Conservation (phyloP, 2,797 vertebrate genomes). For the Hylomyscus alleni region DNA sequence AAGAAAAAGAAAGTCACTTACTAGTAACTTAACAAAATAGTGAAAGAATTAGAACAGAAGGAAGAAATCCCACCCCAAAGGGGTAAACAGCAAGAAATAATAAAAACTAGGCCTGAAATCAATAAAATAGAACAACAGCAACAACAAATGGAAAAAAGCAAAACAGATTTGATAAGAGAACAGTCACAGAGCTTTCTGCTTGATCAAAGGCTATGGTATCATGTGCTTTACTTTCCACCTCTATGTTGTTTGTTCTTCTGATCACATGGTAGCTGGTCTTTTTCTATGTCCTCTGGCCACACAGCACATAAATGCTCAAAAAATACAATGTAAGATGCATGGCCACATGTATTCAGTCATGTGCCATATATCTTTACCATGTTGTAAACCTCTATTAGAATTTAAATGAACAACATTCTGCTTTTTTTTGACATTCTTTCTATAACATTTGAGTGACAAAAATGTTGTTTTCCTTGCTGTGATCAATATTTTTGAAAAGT, state of each 20-base stretch:
- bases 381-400: neutral
- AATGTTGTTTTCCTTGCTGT: neutral
- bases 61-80: neutral
- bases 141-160: neutral
- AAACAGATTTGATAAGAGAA: neutral
- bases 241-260: neutral
- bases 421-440: neutral
- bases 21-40: neutral
- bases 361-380: neutral
- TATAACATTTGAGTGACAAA: neutral
- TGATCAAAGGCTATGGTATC: neutral
- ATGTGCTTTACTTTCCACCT: accelerated
- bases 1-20: neutral
- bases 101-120: neutral
- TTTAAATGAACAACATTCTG: neutral
- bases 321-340: slow-evolving; percentile 15
- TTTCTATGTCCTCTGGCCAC: neutral
- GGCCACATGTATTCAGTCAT: neutral
- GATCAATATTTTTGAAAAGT: neutral
- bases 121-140: neutral
- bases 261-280: neutral
- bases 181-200: neutral
- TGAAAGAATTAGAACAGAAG: neutral
- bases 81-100: neutral
- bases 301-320: neutral